These are phyloP conservation scores for Psittacula derbiana DNA, from an alignment of 2,797 vertebrate species.

Conservation along the genomic window DNA sequence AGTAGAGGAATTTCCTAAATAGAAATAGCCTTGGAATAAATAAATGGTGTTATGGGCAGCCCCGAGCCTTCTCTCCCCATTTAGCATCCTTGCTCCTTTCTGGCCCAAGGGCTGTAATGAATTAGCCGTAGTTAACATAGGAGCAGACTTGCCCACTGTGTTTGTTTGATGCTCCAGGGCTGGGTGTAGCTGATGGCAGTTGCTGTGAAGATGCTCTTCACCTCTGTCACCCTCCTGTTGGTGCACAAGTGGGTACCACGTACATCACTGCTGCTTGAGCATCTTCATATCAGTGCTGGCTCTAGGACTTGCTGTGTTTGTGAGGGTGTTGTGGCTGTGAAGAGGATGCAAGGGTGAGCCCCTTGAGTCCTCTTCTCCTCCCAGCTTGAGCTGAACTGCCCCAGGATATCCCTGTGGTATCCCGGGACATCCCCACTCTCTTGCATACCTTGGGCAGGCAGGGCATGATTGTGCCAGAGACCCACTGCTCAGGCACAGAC, in stretches of 20 bases:
- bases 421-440: not conserved
- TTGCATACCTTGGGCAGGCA: not conserved
- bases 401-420: not conserved
- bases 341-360: not conserved
- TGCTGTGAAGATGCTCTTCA: not conserved
- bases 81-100: not conserved
- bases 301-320: not conserved
- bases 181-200: not conserved
- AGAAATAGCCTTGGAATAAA: not conserved
- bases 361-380: not conserved
- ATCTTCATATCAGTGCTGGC: not conserved
- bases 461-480: not conserved
- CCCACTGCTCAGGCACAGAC: not conserved
- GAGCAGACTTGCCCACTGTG: not conserved
- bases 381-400: too few species aligned
- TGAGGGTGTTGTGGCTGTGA: not conserved
- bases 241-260: not conserved
- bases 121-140: not conserved
- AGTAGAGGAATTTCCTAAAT: not conserved
- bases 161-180: not conserved
- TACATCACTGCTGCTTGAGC: not conserved
- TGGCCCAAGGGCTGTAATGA: not conserved
- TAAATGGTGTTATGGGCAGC: not conserved
- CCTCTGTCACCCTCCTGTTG: accelerated
- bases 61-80: not conserved